Evolutionary conservation across 2,797 vertebrate species (phyloP).

Genomic region (Rhabdophis nuchalis): DNA sequence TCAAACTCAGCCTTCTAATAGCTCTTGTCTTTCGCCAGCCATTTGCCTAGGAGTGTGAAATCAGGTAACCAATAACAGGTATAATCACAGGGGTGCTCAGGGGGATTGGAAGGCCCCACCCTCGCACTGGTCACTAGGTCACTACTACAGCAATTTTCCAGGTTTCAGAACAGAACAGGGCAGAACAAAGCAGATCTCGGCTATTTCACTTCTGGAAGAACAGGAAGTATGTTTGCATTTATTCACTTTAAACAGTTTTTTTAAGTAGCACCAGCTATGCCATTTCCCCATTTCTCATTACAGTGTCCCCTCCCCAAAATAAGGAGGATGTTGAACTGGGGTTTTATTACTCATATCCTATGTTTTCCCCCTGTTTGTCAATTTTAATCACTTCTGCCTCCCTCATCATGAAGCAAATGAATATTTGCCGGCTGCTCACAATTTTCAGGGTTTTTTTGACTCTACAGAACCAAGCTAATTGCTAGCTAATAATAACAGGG

Average conservation of each 20-base stretch:
- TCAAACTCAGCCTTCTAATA: neutral
- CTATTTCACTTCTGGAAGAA: neutral
- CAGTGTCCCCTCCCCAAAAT: neutral
- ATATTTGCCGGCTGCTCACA: neutral
- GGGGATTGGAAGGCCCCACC: neutral
- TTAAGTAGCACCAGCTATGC: neutral
- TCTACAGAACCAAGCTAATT: neutral
- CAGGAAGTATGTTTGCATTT: neutral
- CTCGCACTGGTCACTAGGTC: neutral
- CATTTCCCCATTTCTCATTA: neutral
- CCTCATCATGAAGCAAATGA: neutral
- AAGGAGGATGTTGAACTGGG: neutral
- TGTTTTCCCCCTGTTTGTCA: neutral
- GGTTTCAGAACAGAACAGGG: neutral
- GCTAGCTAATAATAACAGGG: neutral
- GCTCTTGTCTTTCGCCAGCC: neutral
- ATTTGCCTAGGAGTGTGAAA: neutral
- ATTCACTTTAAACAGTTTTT: neutral
- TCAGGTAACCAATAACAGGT: neutral
- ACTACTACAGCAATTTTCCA: neutral
- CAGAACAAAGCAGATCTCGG: neutral
- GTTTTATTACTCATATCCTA: neutral
- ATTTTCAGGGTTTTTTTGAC: neutral
- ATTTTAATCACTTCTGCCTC: neutral
- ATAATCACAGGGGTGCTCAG: neutral